Evolutionary conservation across 2,113 vertebrate genomes (phyloP), one percentile per base, ranked within the genome.

Genomic region (Oreochromis niloticus): DNA sequence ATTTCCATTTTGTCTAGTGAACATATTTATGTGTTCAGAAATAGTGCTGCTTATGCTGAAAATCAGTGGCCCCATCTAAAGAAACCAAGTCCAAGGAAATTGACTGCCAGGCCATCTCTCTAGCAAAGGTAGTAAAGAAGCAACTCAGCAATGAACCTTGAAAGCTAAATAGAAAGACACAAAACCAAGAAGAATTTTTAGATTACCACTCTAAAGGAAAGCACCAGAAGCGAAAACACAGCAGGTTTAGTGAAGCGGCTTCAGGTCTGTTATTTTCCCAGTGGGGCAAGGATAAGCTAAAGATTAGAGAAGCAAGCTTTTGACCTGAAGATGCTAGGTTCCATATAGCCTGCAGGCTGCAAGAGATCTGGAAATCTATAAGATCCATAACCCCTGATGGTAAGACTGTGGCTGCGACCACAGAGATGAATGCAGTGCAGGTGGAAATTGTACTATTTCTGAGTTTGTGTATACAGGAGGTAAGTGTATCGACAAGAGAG

Each of bases 231-330:
- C 79, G 27, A 57, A 41, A 71, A 41, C 66, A 63, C 91, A 88
- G 89, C 85, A 19, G 87, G 84, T 39, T 46, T 6, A n/a, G n/a
- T 80, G 41, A 24, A 39, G 68, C 68, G 22, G 43, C 78, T 27
- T 27, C 41, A 27, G 63, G 57, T 88, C 80, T 63, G 85, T 86
- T 85, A 90, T 90, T 92, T 90, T 88, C 90, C 17, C 90, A 85
- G 83, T 27, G 22, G 89, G 81, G 3, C 27, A 8, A 50, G 30
- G 46, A 71, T 86, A 78, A 88, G 59, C 50, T 82, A 22, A 50
- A 90, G 88, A 87, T 86, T 73, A 88, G 50, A 87, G 66, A 52
- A 24, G 43, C 36, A n/a, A 19, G 43, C 22, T 52, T 83, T 54
- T 84, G 46, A 85, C 82, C 54, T 32, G 52, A 43, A 81, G 80